Evolutionary conservation across 2,888 invertebrate species (phyloP), one percentile per base, ranked within the genome.

Genomic region (Zaprionus lineosus): DNA sequence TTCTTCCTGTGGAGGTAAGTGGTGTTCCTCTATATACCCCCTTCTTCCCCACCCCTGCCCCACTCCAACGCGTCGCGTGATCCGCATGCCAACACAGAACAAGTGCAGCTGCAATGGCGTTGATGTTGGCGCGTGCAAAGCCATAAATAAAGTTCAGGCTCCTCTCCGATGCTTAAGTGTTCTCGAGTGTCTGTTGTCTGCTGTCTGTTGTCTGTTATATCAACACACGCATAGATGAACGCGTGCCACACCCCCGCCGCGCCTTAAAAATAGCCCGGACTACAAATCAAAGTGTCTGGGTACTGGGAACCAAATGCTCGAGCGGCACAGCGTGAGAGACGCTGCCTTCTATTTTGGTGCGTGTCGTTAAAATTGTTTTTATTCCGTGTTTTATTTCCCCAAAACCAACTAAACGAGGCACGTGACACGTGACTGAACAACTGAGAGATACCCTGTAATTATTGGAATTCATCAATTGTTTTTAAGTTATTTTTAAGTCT

Each of bases 1-100:
- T 93, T 94, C 88, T 91, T 95, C 72, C 88, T 95, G 39, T 95
- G 95, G 94, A 93, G 94, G 95, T 94, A 91, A 91, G 92, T 89
- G 79, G 85, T 71, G 88, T 61, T 87, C 81, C 71, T 39, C 65
- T 50, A 26, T 29, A 31, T 39, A 46, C 21, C 9, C 16, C 6
- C 6, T 7, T 7, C 29, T 15, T 2, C 8, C 21, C 16, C 19
- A 5, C 9, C 12, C 19, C 8, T 16, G 4, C 26, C 3, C 9
- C 12, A 24, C 7, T 7, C 28, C 11, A 26, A 18, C 5, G 16
- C 9, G 24, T n/a, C 16, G 16, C n/a, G 24, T n/a, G 16, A 11
- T n/a, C 7, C 15, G 9, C 4, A 11, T 21, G 46, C 2, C 24
- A 3, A 11, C 12, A 5, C 26, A 40, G 14, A 58, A 41, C 76